Base-by-base conservation (phyloP, 2,888 invertebrate genomes). In the Acronicta leporina region DNA sequence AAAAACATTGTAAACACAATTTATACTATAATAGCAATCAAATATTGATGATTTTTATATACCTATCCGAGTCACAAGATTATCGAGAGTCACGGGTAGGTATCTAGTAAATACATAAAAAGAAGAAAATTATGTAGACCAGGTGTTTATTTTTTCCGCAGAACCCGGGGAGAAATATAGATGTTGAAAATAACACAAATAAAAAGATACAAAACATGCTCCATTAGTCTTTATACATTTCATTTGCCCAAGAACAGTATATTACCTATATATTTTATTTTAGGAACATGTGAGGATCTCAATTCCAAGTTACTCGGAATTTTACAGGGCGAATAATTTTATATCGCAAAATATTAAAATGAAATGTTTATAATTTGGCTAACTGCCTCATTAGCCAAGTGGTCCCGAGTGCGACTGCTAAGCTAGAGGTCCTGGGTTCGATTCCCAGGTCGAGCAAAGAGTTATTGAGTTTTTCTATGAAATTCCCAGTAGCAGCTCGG, bases 141-240 rank as follows among this genome's bases (percentile, higher is more conserved):
- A n/a, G n/a, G 25, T 20, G 1, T 35, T 7, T 16, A 51, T 45
- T 14, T 9, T 25, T 47, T 42, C 42, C 9, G 10, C 30, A 47
- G 2, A 54, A 25, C 50, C 30, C 44, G 57, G 33, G 33, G 30
- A 56, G 30, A 57, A 62, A 51, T 44, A 47, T 38, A 58, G 49
- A 55, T 27, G 45, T 55, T 38, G 47, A 27, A 55, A 62, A 54
- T 49, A 63, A 57, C 48, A 47, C 30, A 11, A 70, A 63, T 62
- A 63, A 70, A 63, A 54, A 38, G 48, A 57, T 47, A 65, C 65
- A 56, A 73, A 65, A 62, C 58, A 57, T 53, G 47, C 42, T 70
- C 63, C 63, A 66, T 73, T 70, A 66, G 59, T 60, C 66, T 70
- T 63, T 59, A 45, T 43, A 35, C 50, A 10, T 52, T 60, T 70